A percentile compares a stretch with the other conserved stretches of the same genome.
phyloP scores from a whole-genome alignment of 2,888 invertebrate genomes.

The Philhelius pedissequus region DNA sequence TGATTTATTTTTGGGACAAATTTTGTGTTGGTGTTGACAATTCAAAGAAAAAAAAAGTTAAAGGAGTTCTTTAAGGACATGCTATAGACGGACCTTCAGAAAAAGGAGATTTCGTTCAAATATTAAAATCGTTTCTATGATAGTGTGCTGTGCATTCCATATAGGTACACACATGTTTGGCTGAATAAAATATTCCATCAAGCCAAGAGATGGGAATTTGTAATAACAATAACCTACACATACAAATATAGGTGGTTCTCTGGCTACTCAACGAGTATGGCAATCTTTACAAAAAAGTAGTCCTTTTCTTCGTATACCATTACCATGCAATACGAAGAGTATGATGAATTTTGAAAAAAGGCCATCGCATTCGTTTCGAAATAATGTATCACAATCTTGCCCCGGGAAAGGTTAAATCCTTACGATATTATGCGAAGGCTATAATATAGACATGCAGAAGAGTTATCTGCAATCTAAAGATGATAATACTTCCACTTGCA shows the following conservation, averaged over 20 bases:
- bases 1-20: conserved; percentile 52
- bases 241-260: conserved; percentile 4
- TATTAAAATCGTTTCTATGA: conserved; percentile 42
- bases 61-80: neutral
- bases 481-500: conserved; percentile 26
- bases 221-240: conserved; percentile 50
- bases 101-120: conserved; percentile 23
- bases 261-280: neutral
- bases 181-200: conserved; percentile 52
- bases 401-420: conserved; percentile 40
- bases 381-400: conserved; percentile 55
- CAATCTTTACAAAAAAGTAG: neutral
- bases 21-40: conserved; percentile 11
- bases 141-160: neutral
- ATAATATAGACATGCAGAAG: neutral
- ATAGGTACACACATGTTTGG: conserved; percentile 11
- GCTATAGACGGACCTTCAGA: neutral
- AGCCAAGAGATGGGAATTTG: conserved; percentile 9
- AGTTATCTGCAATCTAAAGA: conserved; percentile 17
- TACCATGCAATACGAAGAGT: neutral
- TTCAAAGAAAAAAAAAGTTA: neutral
- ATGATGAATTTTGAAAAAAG: conserved; percentile 42
- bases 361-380: conserved; percentile 55
- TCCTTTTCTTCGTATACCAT: neutral
- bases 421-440: neutral